Base-by-base conservation (phyloP, 1,140 invertebrate genomes). In the Papilio helenus region DNA sequence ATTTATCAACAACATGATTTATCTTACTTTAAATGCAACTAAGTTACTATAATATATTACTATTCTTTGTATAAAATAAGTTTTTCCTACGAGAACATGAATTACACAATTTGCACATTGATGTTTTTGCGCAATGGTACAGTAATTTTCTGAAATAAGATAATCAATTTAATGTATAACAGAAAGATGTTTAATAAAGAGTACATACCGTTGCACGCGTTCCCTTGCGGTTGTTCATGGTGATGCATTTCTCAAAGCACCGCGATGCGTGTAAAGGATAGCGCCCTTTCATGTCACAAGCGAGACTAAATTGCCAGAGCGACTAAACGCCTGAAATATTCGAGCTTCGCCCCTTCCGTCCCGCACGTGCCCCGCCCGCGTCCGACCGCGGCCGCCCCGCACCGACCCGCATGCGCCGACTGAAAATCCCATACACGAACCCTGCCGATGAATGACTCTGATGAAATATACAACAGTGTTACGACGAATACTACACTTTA, bases 191-290 rank as follows among this genome's bases (percentile, higher is more conserved):
- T 16, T 29, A n/a, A 58, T 51, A 76, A 61, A 9, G 3, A 44
- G 4, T 55, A 93, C 93, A 89, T 82, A 94, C 93, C 93, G 88
- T 94, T 94, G 88, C 91, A 93, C 91, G 91, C 92, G 89, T 93
- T 93, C 90, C 92, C 87, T 92, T 89, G 89, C 87, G 93, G 90
- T 86, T 92, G 92, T 93, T 93, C 93, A 94, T 94, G 86, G 85
- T 93, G 92, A 94, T 93, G 93, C 93, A 94, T 94, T 94, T 89
- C 93, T 94, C 93, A 92, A 89, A 93, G 93, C 93, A 94, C 93
- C 93, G 92, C 93, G 93, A 87, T 93, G 88, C 87, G 89, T 93
- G 85, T 92, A 86, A 86, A 92, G 90, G 87, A 92, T 90, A 90
- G 92, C 93, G 88, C 90, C 93, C 92, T 94, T 91, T 94, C 93